Conservation (phyloP, 2,888 invertebrate species). For the Therioaphis trifolii region DNA sequence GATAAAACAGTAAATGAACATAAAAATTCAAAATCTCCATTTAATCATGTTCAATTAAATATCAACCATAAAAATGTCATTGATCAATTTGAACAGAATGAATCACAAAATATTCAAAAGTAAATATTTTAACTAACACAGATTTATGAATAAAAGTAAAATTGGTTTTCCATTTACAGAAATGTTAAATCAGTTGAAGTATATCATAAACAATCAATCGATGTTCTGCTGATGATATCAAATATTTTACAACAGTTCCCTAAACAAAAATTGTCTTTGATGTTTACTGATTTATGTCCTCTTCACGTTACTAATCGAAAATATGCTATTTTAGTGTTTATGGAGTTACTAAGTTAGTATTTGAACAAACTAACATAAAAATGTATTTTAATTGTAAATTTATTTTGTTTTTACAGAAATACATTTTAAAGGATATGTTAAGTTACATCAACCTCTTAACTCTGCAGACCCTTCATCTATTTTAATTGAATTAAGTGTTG, state of each 20-base stretch:
- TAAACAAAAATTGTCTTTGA: not conserved
- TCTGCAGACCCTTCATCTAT: not conserved
- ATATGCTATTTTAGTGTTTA: constrained; percentile 25
- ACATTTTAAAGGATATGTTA: constrained; percentile 11
- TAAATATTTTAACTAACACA: not conserved
- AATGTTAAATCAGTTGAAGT: not conserved
- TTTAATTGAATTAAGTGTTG: constrained; percentile 21
- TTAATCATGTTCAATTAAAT: not conserved
- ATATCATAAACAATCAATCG: not conserved
- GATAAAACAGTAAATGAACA: constrained; percentile 1
- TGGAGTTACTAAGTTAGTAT: constrained; percentile 23
- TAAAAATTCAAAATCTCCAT: not conserved
- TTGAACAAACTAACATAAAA: not conserved
- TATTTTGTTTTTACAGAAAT: constrained; percentile 16
- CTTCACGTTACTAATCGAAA: not conserved
- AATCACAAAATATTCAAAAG: not conserved
- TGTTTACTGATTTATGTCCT: constrained; percentile 50
- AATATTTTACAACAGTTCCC: not conserved
- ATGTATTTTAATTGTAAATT: not conserved
- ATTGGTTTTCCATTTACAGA: not conserved
- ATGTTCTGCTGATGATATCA: not conserved
- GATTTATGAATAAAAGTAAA: not conserved
- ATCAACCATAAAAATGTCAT: not conserved
- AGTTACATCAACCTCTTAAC: not conserved
- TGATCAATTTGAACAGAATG: not conserved